phyloP scores from a whole-genome alignment of 2,888 invertebrate species.

The Clivina fossor region DNA sequence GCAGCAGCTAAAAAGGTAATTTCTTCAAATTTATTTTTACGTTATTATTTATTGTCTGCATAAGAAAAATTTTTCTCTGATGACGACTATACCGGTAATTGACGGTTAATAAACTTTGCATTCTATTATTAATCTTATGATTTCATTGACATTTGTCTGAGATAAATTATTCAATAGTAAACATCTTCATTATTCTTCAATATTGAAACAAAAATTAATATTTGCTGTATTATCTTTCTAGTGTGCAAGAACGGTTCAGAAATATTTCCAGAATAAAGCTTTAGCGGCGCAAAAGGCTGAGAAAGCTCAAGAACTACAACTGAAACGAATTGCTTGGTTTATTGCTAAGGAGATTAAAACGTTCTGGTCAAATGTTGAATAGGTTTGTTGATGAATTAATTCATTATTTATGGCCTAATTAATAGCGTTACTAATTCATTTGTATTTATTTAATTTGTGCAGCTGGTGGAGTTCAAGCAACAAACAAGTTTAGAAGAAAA shows the following conservation, averaged over 20 bases:
- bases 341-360: slow-evolving; percentile 91
- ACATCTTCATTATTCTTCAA: too few species aligned
- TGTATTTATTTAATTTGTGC: slow-evolving; percentile 38
- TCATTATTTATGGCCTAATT: neutral
- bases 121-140: neutral
- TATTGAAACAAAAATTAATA: too few species aligned
- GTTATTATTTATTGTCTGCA: neutral
- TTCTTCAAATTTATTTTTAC: too few species aligned
- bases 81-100: neutral
- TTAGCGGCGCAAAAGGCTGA: slow-evolving; percentile 86
- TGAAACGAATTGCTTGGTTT: slow-evolving; percentile 83
- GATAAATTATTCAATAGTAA: too few species aligned
- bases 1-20: slow-evolving; percentile 84
- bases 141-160: neutral
- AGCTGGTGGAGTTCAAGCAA: slow-evolving; percentile 92
- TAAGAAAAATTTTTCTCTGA: neutral
- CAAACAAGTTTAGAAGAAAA: slow-evolving; percentile 91
- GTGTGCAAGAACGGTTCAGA: slow-evolving; percentile 88
- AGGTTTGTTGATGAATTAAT: slow-evolving; percentile 61
- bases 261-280: slow-evolving; percentile 89
- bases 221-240: too few species aligned
- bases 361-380: slow-evolving; percentile 97
- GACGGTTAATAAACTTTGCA: neutral
- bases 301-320: slow-evolving; percentile 84
- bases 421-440: neutral